These are phyloP conservation scores for Nicator chloris DNA, from an alignment of 2,113 vertebrate genomes.

Conservation along the genomic window DNA sequence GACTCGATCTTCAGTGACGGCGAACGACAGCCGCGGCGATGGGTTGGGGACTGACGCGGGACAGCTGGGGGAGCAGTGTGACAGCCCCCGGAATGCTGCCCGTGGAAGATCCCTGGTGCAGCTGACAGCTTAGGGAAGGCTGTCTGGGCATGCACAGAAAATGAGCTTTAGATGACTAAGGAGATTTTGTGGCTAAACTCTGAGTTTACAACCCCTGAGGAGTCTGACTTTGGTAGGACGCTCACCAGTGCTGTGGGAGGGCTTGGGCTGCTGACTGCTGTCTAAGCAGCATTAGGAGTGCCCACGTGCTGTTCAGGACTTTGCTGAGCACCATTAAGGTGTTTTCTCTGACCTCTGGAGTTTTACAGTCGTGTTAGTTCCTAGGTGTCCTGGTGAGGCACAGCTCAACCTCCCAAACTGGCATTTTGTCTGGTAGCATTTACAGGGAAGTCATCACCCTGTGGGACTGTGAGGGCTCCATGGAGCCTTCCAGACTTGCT, in stretches of 20 bases:
- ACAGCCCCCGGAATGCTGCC: background rate
- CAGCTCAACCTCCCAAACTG: background rate
- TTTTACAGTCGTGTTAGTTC: background rate
- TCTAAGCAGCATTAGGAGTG: background rate
- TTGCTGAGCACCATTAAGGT: background rate
- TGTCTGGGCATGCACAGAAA: background rate
- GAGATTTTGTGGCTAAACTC: conserved; percentile 15
- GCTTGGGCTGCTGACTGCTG: background rate
- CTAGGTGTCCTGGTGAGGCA: background rate
- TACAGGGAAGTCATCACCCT: too few species aligned
- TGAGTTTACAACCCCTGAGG: background rate
- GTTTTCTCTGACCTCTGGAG: background rate
- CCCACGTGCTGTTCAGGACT: background rate
- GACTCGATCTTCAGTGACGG: background rate
- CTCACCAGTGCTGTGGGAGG: rapidly evolving
- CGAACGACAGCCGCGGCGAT: rapidly evolving
- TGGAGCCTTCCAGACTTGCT: background rate
- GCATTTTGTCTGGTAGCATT: background rate
- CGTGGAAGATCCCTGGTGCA: background rate
- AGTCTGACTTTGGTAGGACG: background rate
- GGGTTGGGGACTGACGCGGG: background rate
- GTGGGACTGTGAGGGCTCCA: background rate
- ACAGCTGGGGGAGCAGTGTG: background rate
- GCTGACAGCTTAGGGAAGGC: background rate
- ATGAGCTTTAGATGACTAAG: conserved; percentile 32